Conservation (phyloP, 2,797 vertebrate genomes). For the Thunnus albacares region DNA sequence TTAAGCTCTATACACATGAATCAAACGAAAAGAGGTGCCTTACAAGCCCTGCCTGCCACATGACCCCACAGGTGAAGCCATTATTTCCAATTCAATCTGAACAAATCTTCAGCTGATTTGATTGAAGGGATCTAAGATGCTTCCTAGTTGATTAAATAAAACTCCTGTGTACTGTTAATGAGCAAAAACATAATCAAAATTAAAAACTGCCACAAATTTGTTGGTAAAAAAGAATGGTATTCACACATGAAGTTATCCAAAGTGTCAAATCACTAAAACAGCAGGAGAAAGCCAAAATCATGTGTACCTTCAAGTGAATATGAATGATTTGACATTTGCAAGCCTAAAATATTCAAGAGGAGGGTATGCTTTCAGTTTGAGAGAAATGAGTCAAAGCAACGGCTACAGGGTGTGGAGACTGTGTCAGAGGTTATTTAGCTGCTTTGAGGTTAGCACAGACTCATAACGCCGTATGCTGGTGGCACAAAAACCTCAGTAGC, state of each 20-base stretch:
- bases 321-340: slow-evolving; percentile 18
- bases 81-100: neutral
- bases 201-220: neutral
- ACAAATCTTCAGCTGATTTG: neutral
- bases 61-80: neutral
- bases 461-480: slow-evolving; percentile 52
- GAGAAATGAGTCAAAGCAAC: slow-evolving; percentile 78
- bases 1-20: slow-evolving; percentile 2
- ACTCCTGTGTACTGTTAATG: neutral
- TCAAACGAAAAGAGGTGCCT: neutral
- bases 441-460: slow-evolving; percentile 71
- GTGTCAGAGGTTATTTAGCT: slow-evolving; percentile 64
- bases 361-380: slow-evolving; percentile 67
- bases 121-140: neutral
- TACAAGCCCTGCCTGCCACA: neutral
- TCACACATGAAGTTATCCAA: neutral
- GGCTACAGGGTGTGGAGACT: slow-evolving; percentile 60
- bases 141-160: neutral
- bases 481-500: slow-evolving; percentile 41
- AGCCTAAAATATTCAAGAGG: slow-evolving; percentile 2
- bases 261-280: neutral
- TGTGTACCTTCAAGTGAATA: neutral
- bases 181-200: slow-evolving; percentile 33
- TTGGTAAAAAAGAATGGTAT: neutral
- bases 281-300: slow-evolving; percentile 13